phyloP scores from a whole-genome alignment of 1,140 invertebrate genomes.

The Drosophila sp. region DNA sequence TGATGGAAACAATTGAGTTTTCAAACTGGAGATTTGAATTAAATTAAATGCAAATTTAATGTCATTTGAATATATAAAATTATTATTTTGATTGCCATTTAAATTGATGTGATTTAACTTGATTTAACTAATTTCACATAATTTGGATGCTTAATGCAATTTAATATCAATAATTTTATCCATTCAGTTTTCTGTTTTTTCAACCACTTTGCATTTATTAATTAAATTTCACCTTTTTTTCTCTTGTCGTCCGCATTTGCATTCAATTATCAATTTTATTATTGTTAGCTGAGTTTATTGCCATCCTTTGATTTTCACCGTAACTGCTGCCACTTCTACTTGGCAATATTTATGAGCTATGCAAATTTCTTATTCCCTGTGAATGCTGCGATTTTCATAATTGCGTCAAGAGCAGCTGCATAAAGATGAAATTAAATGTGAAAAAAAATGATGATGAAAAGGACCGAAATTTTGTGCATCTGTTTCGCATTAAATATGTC shows the following conservation, averaged over 20 bases:
- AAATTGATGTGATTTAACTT: not conserved
- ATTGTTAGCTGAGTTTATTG: constrained; percentile 29
- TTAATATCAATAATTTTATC: not conserved
- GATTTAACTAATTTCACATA: not conserved
- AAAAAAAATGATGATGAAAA: not conserved
- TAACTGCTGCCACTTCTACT: constrained; percentile 22
- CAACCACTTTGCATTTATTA: constrained; percentile 36
- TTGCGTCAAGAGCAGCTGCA: constrained; percentile 47
- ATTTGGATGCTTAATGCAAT: not conserved
- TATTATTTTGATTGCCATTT: not conserved
- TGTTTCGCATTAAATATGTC: constrained; percentile 80
- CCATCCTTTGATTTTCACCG: constrained; percentile 25
- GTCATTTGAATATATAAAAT: not conserved
- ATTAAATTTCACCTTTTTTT: constrained; percentile 40
- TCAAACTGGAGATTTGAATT: not conserved
- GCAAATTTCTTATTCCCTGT: constrained; percentile 25
- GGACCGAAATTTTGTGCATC: constrained; percentile 50
- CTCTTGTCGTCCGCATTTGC: constrained; percentile 49
- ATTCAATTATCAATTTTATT: constrained; percentile 63
- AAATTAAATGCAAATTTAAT: not conserved
- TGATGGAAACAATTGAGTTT: too few relatives aligned
- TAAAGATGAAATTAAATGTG: constrained; percentile 44
- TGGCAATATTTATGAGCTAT: constrained; percentile 41
- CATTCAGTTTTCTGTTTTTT: constrained; percentile 1
- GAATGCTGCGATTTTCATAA: constrained; percentile 50